A percentile compares a stretch with the other conserved stretches of the same genome.
These are phyloP conservation scores for Ariopsis seemanni DNA, from an alignment of 2,113 vertebrate species.

Conservation along the genomic window DNA sequence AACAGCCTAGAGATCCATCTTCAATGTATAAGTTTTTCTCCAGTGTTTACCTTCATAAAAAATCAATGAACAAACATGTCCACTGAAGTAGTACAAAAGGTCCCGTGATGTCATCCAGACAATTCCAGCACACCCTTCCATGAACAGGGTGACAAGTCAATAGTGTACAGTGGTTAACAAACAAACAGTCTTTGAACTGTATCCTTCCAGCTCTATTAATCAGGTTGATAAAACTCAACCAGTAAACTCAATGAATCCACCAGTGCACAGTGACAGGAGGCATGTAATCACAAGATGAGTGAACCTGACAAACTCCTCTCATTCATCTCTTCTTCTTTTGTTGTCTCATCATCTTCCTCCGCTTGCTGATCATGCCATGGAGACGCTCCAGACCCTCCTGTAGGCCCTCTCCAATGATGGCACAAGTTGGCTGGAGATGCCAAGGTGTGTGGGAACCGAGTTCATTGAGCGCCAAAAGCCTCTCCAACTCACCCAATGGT, in stretches of 20 bases:
- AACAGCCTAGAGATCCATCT: constrained; percentile 17
- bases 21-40: constrained; percentile 35
- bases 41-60: constrained; percentile 28
- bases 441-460: constrained; percentile 86
- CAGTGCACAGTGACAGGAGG: constrained; percentile 31
- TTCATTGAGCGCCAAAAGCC: constrained; percentile 84
- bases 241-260: constrained; percentile 22
- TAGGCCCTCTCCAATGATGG: constrained; percentile 93
- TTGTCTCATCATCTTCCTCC: constrained; percentile 86
- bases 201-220: constrained; percentile 28
- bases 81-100: constrained; percentile 32
- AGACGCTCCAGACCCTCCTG: constrained; percentile 90
- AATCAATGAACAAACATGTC: constrained; percentile 27
- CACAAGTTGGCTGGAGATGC: constrained; percentile 92
- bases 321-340: constrained; percentile 93
- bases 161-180: constrained; percentile 26
- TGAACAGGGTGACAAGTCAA: constrained; percentile 43
- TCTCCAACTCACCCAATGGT: constrained; percentile 83
- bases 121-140: constrained; percentile 22
- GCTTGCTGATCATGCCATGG: constrained; percentile 89
- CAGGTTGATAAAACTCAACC: constrained; percentile 56
- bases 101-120: constrained; percentile 27
- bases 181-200: constrained; percentile 32
- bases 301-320: constrained; percentile 1
- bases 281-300: background rate